Percentiles rank a stretch among this genome's conserved stretches.
Conservation (phyloP, 2,888 invertebrate genomes). For the Pristionchus mayeri region DNA sequence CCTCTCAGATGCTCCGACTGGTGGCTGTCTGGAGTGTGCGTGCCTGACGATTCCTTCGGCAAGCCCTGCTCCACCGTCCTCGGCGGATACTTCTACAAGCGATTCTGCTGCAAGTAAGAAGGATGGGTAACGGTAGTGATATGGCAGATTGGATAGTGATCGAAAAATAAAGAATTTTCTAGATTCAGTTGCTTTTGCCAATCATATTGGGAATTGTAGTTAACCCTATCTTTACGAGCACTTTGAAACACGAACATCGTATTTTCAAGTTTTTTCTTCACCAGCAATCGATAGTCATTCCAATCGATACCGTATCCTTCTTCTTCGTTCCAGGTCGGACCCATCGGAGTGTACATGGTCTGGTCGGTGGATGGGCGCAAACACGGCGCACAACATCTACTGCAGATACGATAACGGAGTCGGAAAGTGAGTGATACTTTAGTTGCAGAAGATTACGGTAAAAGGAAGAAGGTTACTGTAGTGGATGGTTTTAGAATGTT, state of each 20-base stretch:
- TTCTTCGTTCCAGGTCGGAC: slow-evolving; percentile 60
- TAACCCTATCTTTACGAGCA: neutral
- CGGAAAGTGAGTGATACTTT: slow-evolving; percentile 43
- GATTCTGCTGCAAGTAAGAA: slow-evolving; percentile 70
- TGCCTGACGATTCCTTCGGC: slow-evolving; percentile 71
- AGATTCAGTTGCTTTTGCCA: neutral
- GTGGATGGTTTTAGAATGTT: too few species aligned
- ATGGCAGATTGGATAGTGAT: neutral
- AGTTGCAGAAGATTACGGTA: too few species aligned
- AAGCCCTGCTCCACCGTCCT: slow-evolving; percentile 72
- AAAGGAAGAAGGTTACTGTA: too few species aligned
- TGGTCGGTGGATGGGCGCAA: slow-evolving; percentile 74
- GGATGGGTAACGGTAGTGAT: neutral
- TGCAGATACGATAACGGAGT: slow-evolving; percentile 66
- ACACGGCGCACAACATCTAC: slow-evolving; percentile 72
- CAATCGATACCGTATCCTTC: neutral
- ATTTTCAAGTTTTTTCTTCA: too few species aligned
- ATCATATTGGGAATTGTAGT: neutral
- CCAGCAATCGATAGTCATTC: too few species aligned
- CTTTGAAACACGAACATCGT: too few species aligned
- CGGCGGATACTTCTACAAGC: slow-evolving; percentile 69
- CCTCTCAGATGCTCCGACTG: slow-evolving; percentile 64
- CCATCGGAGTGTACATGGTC: slow-evolving; percentile 72
- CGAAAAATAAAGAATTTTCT: too few species aligned
- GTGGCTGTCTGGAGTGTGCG: slow-evolving; percentile 69